Conservation (phyloP, 1,140 invertebrate genomes). For the Pectinophora gossypiella region DNA sequence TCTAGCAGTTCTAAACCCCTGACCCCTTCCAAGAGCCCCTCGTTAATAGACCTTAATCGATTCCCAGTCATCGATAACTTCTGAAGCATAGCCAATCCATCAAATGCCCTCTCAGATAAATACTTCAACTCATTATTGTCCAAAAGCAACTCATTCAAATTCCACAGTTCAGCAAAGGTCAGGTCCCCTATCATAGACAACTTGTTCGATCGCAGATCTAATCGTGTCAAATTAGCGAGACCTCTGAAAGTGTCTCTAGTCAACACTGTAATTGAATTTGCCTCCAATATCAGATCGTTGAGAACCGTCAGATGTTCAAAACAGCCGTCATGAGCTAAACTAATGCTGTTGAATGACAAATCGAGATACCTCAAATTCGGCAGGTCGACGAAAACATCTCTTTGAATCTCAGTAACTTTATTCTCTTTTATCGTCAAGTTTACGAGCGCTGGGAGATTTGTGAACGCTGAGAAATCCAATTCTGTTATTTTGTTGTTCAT, state of each 20-base stretch:
- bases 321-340: slow-evolving; percentile 82
- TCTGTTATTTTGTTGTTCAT: slow-evolving; percentile 82
- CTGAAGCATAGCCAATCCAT: slow-evolving; percentile 81
- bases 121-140: slow-evolving; percentile 81
- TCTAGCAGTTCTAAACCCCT: slow-evolving; percentile 82
- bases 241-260: slow-evolving; percentile 84
- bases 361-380: slow-evolving; percentile 80
- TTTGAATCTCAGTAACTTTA: slow-evolving; percentile 82
- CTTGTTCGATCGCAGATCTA: slow-evolving; percentile 82
- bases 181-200: slow-evolving; percentile 83
- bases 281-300: slow-evolving; percentile 81
- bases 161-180: slow-evolving; percentile 85
- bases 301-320: slow-evolving; percentile 81
- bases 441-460: slow-evolving; percentile 78
- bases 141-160: slow-evolving; percentile 82
- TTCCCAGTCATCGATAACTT: slow-evolving; percentile 84
- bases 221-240: slow-evolving; percentile 79
- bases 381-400: slow-evolving; percentile 83
- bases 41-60: slow-evolving; percentile 80
- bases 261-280: slow-evolving; percentile 82
- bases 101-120: slow-evolving; percentile 83
- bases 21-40: slow-evolving; percentile 81
- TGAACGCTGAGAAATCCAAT: slow-evolving; percentile 81
- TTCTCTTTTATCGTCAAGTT: slow-evolving; percentile 84
- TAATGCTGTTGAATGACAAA: slow-evolving; percentile 84